Evolutionary conservation across 1,140 invertebrate species (phyloP), one percentile per base, ranked within the genome.

Genomic region (Drosophila setifemur): DNA sequence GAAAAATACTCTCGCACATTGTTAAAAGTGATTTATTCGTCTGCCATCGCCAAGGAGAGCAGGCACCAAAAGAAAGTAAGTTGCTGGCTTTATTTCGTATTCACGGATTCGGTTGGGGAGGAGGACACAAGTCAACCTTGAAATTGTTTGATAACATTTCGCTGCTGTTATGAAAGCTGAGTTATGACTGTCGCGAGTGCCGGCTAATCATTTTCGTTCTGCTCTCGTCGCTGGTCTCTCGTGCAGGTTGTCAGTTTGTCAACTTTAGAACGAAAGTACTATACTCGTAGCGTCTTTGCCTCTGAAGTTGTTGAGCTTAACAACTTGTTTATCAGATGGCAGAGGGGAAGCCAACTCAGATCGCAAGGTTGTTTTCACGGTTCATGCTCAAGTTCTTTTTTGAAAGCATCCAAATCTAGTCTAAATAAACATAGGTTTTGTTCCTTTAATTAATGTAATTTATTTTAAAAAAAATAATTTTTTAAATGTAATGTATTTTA

Each of bases 131-230:
- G 60, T 60, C 64, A 85, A 78, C 79, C 79, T 79, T 85, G 71
- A 85, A 78, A 85, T 61, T 85, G 71, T 86, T 85, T 85, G 71
- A 86, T 86, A 86, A 76, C 70, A 86, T 81, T 85, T 68, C 54
- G 58, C 48, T 72, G 52, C 55, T 61, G 44, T 75, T 86, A 61
- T 76, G 79, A 63, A 74, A 78, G 45, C 61, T 83, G 74, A 74
- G 69, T 70, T 73, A 69, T 78, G 73, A 69, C 53, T 64, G 69
- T 83, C 60, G 64, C 52, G 50, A 54, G 49, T 47, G 64, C 21
- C 31, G 44, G 63, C 69, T 78, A 77, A 83, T 83, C 69, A 67
- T 71, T 53, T 77, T 40, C 19, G 28, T 57, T 50, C n/a, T 19
- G 39, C 37, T 64, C 47, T n/a, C n/a, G n/a, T n/a, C n/a, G n/a